Evolutionary conservation across 2,113 vertebrate genomes (phyloP), one percentile per base, ranked within the genome.

Genomic region (Gnathonemus longibarbis): DNA sequence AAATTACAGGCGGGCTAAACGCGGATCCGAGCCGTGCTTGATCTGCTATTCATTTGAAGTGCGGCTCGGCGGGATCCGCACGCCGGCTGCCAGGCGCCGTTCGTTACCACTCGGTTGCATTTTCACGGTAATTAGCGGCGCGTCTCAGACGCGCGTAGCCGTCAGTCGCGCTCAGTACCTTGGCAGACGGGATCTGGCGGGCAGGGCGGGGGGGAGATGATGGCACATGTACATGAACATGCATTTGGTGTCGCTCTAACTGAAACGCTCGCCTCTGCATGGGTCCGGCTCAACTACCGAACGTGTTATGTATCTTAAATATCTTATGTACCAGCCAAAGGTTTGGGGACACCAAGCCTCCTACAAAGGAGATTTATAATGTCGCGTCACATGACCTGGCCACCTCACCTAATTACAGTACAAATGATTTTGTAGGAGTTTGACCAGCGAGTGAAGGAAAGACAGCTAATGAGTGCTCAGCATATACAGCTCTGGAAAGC

Each of bases 31-130:
- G 94, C 93, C 92, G 93, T 58, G 92, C 94, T 94, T 94, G 93
- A 95, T 94, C 94, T 93, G 91, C 92, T 90, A 93, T 95, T 95
- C 92, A 94, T 95, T 95, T 94, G 92, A 95, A 95, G 94, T 95
- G 94, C 94, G 90, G 88, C 89, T 89, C 93, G 93, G 93, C 92
- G 93, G 90, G 92, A 91, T 58, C 84, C 93, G 92, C 93, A 83
- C n/a, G 90, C 58, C 15, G 87, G 90, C 92, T 94, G 93, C 92
- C 92, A 88, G 90, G 90, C 93, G 94, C 92, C 90, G 90, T 92
- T 91, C 92, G 89, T 91, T 91, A 87, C 39, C 92, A 93, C 91
- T 90, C 52, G 7, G 53, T 91, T 89, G 92, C 85, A 92, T 93
- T 94, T 94, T 91, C 90, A 93, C 90, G 93, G 89, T 91, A 92